Percentiles rank a stretch among this genome's conserved stretches.
These are phyloP conservation scores for Euleptes europaea DNA, from an alignment of 2,113 vertebrate species.

Conservation along the genomic window DNA sequence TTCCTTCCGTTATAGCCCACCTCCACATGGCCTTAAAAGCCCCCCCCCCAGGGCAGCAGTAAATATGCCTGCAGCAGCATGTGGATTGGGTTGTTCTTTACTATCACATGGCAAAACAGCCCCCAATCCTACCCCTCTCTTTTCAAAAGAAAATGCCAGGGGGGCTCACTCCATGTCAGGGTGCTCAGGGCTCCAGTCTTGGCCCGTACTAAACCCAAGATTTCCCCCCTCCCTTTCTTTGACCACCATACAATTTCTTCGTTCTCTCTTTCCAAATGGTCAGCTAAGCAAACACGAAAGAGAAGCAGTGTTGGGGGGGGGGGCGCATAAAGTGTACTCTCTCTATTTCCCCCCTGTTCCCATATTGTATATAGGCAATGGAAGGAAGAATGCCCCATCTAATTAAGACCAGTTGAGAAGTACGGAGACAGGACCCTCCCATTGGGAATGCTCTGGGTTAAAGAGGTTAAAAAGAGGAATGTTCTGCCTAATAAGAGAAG, in stretches of 20 bases:
- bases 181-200: no score
- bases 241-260: slow-evolving; percentile 49
- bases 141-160: background rate
- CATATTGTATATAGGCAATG: slow-evolving; percentile 70
- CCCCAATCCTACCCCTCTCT: no score
- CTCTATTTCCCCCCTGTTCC: slow-evolving; percentile 51
- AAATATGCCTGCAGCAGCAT: background rate
- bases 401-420: slow-evolving; percentile 71
- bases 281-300: slow-evolving; percentile 25
- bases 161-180: no score
- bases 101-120: no score
- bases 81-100: no score
- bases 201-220: background rate
- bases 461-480: slow-evolving; percentile 75
- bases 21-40: background rate
- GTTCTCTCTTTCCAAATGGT: slow-evolving; percentile 51
- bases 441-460: slow-evolving; percentile 68
- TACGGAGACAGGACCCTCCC: slow-evolving; percentile 70
- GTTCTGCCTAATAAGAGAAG: slow-evolving; percentile 69
- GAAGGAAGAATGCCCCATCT: slow-evolving; percentile 70
- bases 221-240: slow-evolving; percentile 28
- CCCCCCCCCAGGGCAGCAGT: background rate
- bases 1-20: background rate
- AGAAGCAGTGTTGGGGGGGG: background rate
- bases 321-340: slow-evolving; percentile 20